These are phyloP conservation scores for Steinernema khuongi DNA, from an alignment of 1,140 invertebrate species.

Conservation along the genomic window DNA sequence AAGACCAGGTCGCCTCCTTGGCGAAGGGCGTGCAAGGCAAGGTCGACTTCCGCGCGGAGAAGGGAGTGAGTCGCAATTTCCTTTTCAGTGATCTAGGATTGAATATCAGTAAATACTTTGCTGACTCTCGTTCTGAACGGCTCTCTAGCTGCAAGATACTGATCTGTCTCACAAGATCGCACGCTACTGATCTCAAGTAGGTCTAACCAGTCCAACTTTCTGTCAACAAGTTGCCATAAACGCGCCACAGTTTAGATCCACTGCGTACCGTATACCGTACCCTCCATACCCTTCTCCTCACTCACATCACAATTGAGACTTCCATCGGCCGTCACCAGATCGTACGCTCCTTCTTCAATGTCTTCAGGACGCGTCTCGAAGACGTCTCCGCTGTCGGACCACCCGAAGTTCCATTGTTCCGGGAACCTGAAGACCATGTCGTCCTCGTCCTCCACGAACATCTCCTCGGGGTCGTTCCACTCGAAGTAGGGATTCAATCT, in stretches of 20 bases:
- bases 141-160: too few species aligned
- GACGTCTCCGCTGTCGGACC: constrained; percentile 30
- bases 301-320: constrained; percentile 46
- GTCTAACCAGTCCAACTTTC: too few species aligned
- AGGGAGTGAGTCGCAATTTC: constrained; percentile 19
- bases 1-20: constrained; percentile 38
- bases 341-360: constrained; percentile 26
- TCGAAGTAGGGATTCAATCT: constrained; percentile 41
- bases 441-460: constrained; percentile 40
- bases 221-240: too few species aligned
- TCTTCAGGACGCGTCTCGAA: constrained; percentile 16
- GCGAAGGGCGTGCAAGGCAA: constrained; percentile 24
- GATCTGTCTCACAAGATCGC: too few species aligned
- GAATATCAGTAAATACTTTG: not conserved
- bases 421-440: constrained; percentile 12
- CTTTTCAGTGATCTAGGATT: constrained; percentile 34
- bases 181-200: too few species aligned
- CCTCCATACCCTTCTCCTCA: too few species aligned
- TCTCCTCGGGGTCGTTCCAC: constrained; percentile 21
- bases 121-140: too few species aligned
- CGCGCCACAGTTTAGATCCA: too few species aligned
- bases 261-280: too few species aligned
- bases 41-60: constrained; percentile 1
- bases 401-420: constrained; percentile 33
- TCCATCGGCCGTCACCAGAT: constrained; percentile 50